A percentile compares a stretch with the other conserved stretches of the same genome.
Conservation (phyloP, 2,113 vertebrate species). For the Hemiscyllium ocellatum region DNA sequence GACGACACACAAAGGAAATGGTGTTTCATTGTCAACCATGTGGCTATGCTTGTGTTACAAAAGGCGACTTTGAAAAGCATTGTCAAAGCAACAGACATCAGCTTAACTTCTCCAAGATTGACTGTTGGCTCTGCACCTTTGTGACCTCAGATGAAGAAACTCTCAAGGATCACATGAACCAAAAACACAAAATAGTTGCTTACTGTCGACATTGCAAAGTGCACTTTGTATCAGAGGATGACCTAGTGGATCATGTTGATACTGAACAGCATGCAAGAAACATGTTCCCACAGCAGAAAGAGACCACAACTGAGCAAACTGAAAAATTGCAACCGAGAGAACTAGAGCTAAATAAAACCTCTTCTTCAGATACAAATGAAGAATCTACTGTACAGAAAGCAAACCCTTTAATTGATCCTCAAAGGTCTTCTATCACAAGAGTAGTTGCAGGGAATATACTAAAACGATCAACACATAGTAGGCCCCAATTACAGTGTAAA, state of each 20-base stretch:
- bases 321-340: not conserved
- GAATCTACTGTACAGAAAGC: not conserved
- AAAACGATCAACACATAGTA: conserved; percentile 56
- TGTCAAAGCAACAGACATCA: conserved; percentile 50
- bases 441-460: conserved; percentile 48
- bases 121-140: conserved; percentile 55
- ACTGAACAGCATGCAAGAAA: conserved; percentile 45
- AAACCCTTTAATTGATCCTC: conserved; percentile 42
- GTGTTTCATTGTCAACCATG: conserved; percentile 54
- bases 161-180: conserved; percentile 55
- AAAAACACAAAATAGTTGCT: conserved; percentile 49
- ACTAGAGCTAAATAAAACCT: not conserved
- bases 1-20: conserved; percentile 55
- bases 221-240: conserved; percentile 53
- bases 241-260: conserved; percentile 51
- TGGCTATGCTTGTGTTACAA: conserved; percentile 49
- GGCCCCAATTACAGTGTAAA: conserved; percentile 74
- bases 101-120: conserved; percentile 44
- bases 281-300: not conserved
- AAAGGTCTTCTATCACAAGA: conserved; percentile 42
- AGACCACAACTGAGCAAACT: not conserved
- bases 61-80: conserved; percentile 54
- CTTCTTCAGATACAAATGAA: not conserved
- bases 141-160: conserved; percentile 40
- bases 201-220: conserved; percentile 51